Conservation (phyloP, 2,797 vertebrate genomes). For the Steatocranus sp. region DNA sequence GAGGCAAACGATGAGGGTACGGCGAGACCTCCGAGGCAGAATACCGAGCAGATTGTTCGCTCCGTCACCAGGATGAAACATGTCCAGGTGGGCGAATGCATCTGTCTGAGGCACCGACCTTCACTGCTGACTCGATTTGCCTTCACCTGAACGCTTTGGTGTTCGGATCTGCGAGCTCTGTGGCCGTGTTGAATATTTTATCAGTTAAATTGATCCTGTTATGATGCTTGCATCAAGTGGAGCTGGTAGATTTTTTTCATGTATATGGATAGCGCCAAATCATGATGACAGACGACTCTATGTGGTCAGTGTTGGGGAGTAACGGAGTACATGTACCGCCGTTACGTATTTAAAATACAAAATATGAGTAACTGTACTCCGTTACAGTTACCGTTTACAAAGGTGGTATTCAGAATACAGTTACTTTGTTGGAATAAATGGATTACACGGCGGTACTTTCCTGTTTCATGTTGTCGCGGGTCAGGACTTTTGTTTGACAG, state of each 20-base stretch:
- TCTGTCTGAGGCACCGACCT: neutral
- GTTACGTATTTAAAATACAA: too few relatives aligned
- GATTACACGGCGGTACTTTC: too few relatives aligned
- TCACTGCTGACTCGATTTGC: neutral
- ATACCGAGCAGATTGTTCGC: conserved; percentile 11
- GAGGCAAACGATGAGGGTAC: conserved; percentile 7
- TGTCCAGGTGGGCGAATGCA: neutral
- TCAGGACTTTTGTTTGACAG: too few relatives aligned
- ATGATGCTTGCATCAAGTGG: neutral
- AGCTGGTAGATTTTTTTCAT: neutral
- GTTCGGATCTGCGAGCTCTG: neutral
- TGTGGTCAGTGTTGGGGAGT: too few relatives aligned
- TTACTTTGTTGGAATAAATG: too few relatives aligned
- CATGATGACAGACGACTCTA: neutral
- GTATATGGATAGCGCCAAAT: neutral
- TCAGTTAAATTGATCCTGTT: neutral
- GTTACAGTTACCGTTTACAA: too few relatives aligned
- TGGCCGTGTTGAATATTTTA: neutral
- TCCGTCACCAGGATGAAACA: conserved; percentile 23
- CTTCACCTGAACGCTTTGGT: neutral
- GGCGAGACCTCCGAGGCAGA: conserved; percentile 29
- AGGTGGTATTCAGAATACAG: too few relatives aligned
- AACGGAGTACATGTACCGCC: too few relatives aligned
- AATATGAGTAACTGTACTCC: too few relatives aligned
- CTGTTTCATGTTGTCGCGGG: too few relatives aligned